Evolutionary conservation across 2,797 vertebrate genomes (phyloP), one percentile per base, ranked within the genome.

Genomic region (Mionectes olivaceus): DNA sequence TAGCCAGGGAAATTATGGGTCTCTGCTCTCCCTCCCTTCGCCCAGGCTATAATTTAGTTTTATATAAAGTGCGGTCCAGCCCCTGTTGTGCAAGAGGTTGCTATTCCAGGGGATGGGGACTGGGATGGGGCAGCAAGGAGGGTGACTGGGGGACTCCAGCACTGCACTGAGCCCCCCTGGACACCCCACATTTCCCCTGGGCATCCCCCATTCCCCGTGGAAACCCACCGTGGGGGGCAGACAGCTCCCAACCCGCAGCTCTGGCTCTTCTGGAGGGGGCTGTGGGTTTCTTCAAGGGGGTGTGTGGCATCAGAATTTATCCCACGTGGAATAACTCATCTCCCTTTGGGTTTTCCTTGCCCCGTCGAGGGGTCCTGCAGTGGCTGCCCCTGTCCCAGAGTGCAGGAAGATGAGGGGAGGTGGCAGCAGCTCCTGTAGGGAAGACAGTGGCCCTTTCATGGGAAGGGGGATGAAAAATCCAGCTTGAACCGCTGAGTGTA

Each of bases 31-130:
- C 75, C 91, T 94, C 84, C 80, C 92, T 94, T 69, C 5, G 7
- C 94, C 89, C 93, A 97, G 55, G 61, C 93, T 97, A n/a, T 97
- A 97, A 97, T 97, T 97, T 97, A 93, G 96, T 86, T 96, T 96
- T 97, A 97, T 97, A 97, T 92, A 97, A 97, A 96, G 87, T 70
- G 71, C 8, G 3, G 64, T 94, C 92, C 92, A 89, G 83, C 85
- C 87, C 83, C 61, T 94, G 89, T 86, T 91, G 92, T 95, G 92
- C 90, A 95, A 97, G 93, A 13, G 4, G 61, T 39, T 92, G 91
- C 96, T 96, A 96, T 97, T 97, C 96, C 25, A 5, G 68, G 95
- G 86, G n/a, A 46, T 28, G 69, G 82, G 83, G 82, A 76, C 81
- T 57, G 71, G 85, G 71, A 17, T 50, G 87, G 84, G 64, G 64